Evolutionary conservation across 1,140 invertebrate genomes (phyloP), one percentile per base, ranked within the genome.

Genomic region (Cyphomyrmex costatus): DNA sequence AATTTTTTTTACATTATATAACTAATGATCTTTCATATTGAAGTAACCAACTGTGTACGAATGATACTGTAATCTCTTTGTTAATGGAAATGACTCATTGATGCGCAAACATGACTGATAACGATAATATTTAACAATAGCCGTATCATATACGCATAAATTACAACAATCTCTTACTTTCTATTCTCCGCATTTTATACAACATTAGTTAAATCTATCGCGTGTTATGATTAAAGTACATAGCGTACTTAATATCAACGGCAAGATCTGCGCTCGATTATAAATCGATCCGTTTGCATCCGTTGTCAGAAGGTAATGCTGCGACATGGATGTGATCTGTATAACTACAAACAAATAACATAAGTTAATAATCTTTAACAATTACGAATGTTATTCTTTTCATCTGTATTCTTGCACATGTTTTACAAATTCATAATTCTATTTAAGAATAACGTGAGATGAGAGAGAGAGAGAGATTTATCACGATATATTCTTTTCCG

Each of bases 251-350:
- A 66, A 42, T 4, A 78, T 42, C 3, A 53, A 68, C 10, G n/a
- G 60, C 16, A 76, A 74, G 0, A 19, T 12, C 8, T 58, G 61
- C 19, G 10, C 53, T 71, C 30, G 63, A 19, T 51, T 58, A 14
- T 24, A 33, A 16, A 27, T 60, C 5, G 73, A 84, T 58, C 73
- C 85, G 65, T 61, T 87, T n/a, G 16, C 42, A 5, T 71, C 87
- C 3, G n/a, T n/a, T 21, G 88, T 84, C 19, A 74, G 46, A 16
- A 86, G 63, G 33, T 91, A 90, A 51, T 91, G 89, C 42, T 93
- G 90, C 6, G 92, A 91, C 65, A 92, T 89, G 16, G 92, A 92
- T 27, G 88, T 86, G 24, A 92, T 70, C 70, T 92, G 90, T 30
- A 92, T 79, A 14, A 78, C 92, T 93, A 76, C 21, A 78, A 87